These are phyloP conservation scores for Hippoglossus stenolepis DNA, from an alignment of 2,113 vertebrate species.

Conservation along the genomic window DNA sequence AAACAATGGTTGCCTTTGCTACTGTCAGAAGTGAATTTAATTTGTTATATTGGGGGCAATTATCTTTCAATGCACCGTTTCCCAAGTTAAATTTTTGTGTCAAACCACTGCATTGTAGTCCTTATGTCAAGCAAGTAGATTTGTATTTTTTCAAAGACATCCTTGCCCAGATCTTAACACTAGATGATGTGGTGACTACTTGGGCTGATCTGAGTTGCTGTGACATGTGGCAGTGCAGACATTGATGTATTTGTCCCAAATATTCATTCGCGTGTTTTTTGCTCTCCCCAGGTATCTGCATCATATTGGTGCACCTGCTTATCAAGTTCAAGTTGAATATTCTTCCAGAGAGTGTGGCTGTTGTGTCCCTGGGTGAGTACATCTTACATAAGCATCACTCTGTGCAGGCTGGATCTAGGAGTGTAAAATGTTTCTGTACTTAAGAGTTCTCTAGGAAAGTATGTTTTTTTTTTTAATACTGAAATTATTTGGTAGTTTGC, in stretches of 20 bases:
- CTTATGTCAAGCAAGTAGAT: background rate
- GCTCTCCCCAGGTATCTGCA: conserved; percentile 91
- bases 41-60: conserved; percentile 3
- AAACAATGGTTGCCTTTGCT: background rate
- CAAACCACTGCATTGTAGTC: too few species aligned
- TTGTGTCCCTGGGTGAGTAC: conserved; percentile 96
- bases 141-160: background rate
- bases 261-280: conserved; percentile 39
- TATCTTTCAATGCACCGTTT: conserved; percentile 10
- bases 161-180: background rate
- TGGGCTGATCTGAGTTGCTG: conserved; percentile 25
- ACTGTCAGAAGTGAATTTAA: conserved; percentile 5
- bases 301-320: conserved; percentile 98
- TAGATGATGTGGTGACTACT: conserved; percentile 15
- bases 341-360: conserved; percentile 97
- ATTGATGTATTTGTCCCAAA: conserved; percentile 42
- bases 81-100: background rate
- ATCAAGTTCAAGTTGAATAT: conserved; percentile 97
- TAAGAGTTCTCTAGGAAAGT: background rate
- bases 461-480: too few species aligned
- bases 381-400: background rate
- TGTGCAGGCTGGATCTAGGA: background rate
- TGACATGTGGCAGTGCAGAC: conserved; percentile 22
- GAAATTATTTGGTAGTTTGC: too few species aligned
- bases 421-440: background rate